Conservation (phyloP, 2,888 invertebrate species). For the Monopis laevigella region DNA sequence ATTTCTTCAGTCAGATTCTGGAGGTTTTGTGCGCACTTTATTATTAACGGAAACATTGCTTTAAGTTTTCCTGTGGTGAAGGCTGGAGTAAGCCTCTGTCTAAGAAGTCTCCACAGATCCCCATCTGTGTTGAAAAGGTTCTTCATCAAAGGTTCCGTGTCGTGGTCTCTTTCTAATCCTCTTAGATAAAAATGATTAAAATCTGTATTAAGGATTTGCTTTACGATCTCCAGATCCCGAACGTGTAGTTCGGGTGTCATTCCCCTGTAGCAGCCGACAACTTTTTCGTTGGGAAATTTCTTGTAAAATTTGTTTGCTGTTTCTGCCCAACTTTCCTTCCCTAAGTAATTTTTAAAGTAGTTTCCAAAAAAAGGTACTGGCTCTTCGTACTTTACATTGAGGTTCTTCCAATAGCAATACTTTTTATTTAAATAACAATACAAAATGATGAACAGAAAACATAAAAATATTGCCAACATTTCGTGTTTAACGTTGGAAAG, state of each 20-base stretch:
- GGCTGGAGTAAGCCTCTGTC: constrained; percentile 13
- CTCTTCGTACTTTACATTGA: constrained; percentile 35
- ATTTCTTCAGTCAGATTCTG: not conserved
- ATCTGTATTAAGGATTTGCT: constrained; percentile 12
- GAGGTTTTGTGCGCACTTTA: constrained; percentile 14
- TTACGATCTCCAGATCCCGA: constrained; percentile 14
- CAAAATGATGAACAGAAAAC: constrained; percentile 20
- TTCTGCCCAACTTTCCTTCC: constrained; percentile 21
- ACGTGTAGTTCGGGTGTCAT: constrained; percentile 14
- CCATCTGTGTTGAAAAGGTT: constrained; percentile 15
- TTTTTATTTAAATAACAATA: constrained; percentile 34
- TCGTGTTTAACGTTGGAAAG: too few species aligned
- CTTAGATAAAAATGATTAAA: constrained; percentile 12
- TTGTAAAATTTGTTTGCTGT: constrained; percentile 7
- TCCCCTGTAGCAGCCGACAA: constrained; percentile 14
- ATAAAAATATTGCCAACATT: not conserved
- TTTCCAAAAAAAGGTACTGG: constrained; percentile 39
- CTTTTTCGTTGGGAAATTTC: constrained; percentile 11
- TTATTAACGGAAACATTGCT: constrained; percentile 15
- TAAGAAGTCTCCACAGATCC: constrained; percentile 14
- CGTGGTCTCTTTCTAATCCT: constrained; percentile 9
- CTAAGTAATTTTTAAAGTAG: constrained; percentile 29
- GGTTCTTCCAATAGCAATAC: constrained; percentile 36
- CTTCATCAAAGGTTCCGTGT: constrained; percentile 6
- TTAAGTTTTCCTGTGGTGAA: constrained; percentile 15